Evolutionary conservation across 2,888 invertebrate genomes (phyloP), one percentile per base, ranked within the genome.

Genomic region (Archaeoteleia sp.): DNA sequence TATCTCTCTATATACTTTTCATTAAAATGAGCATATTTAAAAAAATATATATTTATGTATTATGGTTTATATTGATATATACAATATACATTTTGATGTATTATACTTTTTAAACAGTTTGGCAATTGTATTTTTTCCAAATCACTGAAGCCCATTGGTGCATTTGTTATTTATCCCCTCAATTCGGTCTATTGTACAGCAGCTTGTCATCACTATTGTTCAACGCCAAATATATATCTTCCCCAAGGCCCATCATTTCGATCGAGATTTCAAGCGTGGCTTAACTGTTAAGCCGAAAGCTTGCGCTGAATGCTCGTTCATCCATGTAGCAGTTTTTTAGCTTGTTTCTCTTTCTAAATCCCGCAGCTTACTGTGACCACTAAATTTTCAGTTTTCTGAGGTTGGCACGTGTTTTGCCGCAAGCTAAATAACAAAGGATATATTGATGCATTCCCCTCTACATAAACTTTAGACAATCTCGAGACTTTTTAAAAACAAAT

Each of bases 311-410:
- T 61, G 61, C 54, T 55, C 69, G 54, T 69, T 65, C 60, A 65
- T 51, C 60, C 69, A 25, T 55, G 57, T 57, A 61, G 46, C 65
- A 61, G 65, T 66, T 69, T 69, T 69, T 65, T 61, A 66, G 53
- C 65, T 69, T 65, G 65, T 62, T 66, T 66, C 69, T 65, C 61
- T 69, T 65, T 65, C 60, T 61, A 69, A 69, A 65, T 65, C 69
- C 60, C 46, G 14, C 25, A 25, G 65, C 69, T 69, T 65, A 69
- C 54, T 37, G 40, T 42, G 63, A 60, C 65, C 63, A 61, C 48
- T 65, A 60, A 61, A 69, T 69, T 69, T 69, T 65, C 65, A 54
- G 60, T 60, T 60, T 69, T 20, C 55, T 61, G 32, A 51, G 65
- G 60, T 68, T 63, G 63, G 63, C 69, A 65, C 69, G 63, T 69